Evolutionary conservation across 2,888 invertebrate genomes (phyloP), one percentile per base, ranked within the genome.

Genomic region (Pyrrhia umbra): DNA sequence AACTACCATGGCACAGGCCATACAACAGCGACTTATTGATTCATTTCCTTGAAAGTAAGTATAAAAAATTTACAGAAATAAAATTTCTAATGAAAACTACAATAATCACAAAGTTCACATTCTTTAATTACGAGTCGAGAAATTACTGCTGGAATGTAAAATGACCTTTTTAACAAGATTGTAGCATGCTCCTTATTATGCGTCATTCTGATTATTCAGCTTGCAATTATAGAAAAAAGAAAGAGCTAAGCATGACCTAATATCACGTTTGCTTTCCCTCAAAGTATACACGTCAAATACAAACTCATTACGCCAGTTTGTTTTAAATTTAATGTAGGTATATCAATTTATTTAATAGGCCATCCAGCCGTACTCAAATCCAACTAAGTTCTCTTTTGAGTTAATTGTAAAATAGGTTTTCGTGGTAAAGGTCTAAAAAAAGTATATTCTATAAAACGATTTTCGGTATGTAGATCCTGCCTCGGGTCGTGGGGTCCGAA

Each of bases 191-290:
- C 27, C 13, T 21, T 34, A 39, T 25, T 49, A 66, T 43, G 34
- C 49, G 27, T 37, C 25, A 59, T 55, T 51, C 45, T 4, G 10
- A 49, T 23, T 52, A 54, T 68, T 43, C 40, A 68, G 20, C 27
- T 37, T 6, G 0, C 4, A 68, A 56, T 42, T 61, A 51, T 37
- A 52, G 34, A 54, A 56, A 13, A 9, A 47, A 52, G 34, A 34
- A 34, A 34, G 13, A 34, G 34, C 34, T n/a, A 4, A n/a, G n/a
- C n/a, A 34, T 34, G 13, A n/a, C 34, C 13, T 34, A 34, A n/a
- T 34, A n/a, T 34, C n/a, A 34, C 9, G 23, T 34, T 34, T n/a
- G 6, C n/a, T 34, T n/a, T n/a, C n/a, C n/a, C n/a, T n/a, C n/a
- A n/a, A n/a, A n/a, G n/a, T n/a, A n/a, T n/a, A n/a, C n/a, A n/a